These are phyloP conservation scores for Agriotes lineatus DNA, from an alignment of 2,888 invertebrate species.

Conservation along the genomic window DNA sequence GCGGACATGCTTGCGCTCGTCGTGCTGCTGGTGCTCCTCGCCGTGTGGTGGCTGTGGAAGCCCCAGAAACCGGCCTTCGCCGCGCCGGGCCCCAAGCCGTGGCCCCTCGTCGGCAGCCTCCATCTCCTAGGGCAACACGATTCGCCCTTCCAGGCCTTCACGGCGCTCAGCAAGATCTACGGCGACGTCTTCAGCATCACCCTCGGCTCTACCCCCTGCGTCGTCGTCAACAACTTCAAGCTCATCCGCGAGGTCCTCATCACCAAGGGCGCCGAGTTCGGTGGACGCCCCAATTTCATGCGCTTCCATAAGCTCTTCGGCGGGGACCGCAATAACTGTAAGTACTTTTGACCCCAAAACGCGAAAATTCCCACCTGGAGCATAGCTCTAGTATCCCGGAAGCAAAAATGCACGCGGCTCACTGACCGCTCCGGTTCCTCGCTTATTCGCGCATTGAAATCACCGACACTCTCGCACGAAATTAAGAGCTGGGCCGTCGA, in stretches of 20 bases:
- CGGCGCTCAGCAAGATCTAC: conserved; percentile 75
- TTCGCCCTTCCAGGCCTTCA: conserved; percentile 80
- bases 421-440: conserved; percentile 47
- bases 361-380: too few species aligned
- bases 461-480: conserved; percentile 51
- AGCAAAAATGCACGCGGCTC: conserved; percentile 39
- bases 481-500: conserved; percentile 17
- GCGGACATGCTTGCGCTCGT: conserved; percentile 63
- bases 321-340: conserved; percentile 88
- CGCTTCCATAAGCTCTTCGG: conserved; percentile 87
- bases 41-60: conserved; percentile 58
- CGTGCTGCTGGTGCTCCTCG: conserved; percentile 59
- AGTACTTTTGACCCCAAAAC: conserved; percentile 66
- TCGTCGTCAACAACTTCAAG: conserved; percentile 81
- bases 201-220: conserved; percentile 76
- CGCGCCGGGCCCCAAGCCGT: conserved; percentile 77
- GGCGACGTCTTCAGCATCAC: conserved; percentile 80
- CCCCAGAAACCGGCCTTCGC: conserved; percentile 53
- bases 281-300: conserved; percentile 84
- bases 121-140: conserved; percentile 75
- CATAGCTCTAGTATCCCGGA: too few species aligned
- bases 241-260: conserved; percentile 82
- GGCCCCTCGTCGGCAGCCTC: conserved; percentile 79
- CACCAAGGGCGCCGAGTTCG: conserved; percentile 84
- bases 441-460: conserved; percentile 50